phyloP scores from a whole-genome alignment of 2,113 vertebrate genomes.

The Odontesthes bonariensis region DNA sequence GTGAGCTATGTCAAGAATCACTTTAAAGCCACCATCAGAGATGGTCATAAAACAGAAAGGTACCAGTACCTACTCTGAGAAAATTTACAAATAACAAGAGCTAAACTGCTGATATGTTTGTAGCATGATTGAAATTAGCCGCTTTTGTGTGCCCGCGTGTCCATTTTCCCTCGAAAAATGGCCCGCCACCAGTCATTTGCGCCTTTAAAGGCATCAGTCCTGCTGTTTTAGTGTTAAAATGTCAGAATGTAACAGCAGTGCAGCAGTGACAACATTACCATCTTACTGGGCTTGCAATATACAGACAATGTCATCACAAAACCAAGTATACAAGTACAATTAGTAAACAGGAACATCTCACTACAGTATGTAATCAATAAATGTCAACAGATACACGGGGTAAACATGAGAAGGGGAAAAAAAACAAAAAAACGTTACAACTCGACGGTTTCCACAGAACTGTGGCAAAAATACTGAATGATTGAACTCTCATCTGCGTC shows the following conservation, averaged over 20 bases:
- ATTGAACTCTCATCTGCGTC: constrained; percentile 62
- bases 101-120: constrained; percentile 94
- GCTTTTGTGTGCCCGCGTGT: constrained; percentile 41
- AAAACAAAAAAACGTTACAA: constrained; percentile 79
- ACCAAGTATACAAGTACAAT: constrained; percentile 88
- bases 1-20: constrained; percentile 94
- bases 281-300: constrained; percentile 88
- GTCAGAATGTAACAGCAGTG: constrained; percentile 90
- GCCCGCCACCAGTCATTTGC: constrained; percentile 76
- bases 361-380: constrained; percentile 86
- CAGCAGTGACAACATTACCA: constrained; percentile 92
- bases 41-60: constrained; percentile 90
- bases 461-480: constrained; percentile 84
- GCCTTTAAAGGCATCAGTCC: constrained; percentile 78
- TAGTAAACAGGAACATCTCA: constrained; percentile 89
- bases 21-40: constrained; percentile 97
- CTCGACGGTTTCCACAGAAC: constrained; percentile 89
- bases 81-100: constrained; percentile 88
- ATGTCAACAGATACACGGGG: constrained; percentile 90
- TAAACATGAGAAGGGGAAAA: constrained; percentile 74
- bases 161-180: constrained; percentile 78
- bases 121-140: constrained; percentile 85
- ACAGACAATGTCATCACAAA: constrained; percentile 90
- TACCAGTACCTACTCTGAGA: constrained; percentile 98
- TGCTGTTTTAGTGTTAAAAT: constrained; percentile 82